Evolutionary conservation across 1,140 invertebrate species (phyloP).

Genomic region (Physella acuta): DNA sequence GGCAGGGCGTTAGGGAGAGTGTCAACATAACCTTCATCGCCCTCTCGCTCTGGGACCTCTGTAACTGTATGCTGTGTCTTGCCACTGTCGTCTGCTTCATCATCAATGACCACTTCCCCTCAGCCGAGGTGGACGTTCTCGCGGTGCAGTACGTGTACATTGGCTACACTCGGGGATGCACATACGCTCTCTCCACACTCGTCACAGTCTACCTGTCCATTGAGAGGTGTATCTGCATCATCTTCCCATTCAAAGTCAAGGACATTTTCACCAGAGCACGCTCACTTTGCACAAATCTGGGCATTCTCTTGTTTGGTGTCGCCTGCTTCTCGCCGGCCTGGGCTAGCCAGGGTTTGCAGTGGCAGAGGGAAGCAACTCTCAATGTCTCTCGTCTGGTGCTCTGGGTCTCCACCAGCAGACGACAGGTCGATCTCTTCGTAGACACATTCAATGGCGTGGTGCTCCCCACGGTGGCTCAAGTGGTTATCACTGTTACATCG

Average conservation of each 20-base stretch:
- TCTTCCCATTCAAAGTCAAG: slow-evolving; percentile 12
- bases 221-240: slow-evolving; percentile 13
- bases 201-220: slow-evolving; percentile 10
- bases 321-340: slow-evolving; percentile 13
- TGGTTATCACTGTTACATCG: slow-evolving; percentile 2
- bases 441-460: slow-evolving; percentile 11
- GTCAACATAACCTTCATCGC: slow-evolving; percentile 5
- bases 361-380: background rate
- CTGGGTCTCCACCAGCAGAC: background rate
- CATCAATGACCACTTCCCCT: background rate
- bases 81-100: background rate
- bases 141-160: slow-evolving; percentile 15
- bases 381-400: background rate
- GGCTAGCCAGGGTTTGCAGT: slow-evolving; percentile 10
- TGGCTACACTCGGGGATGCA: slow-evolving; percentile 5
- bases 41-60: slow-evolving; percentile 4
- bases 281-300: background rate
- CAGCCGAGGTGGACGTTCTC: background rate
- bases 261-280: slow-evolving; percentile 10
- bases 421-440: slow-evolving; percentile 15
- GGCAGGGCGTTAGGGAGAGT: slow-evolving; percentile 10
- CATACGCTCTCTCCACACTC: background rate
- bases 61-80: background rate
- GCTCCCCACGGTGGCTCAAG: slow-evolving; percentile 11
- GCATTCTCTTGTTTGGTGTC: background rate